Percentiles rank a stretch among this genome's conserved stretches.
phyloP scores from a whole-genome alignment of 2,888 invertebrate genomes.

The Tetragonula carbonaria region DNA sequence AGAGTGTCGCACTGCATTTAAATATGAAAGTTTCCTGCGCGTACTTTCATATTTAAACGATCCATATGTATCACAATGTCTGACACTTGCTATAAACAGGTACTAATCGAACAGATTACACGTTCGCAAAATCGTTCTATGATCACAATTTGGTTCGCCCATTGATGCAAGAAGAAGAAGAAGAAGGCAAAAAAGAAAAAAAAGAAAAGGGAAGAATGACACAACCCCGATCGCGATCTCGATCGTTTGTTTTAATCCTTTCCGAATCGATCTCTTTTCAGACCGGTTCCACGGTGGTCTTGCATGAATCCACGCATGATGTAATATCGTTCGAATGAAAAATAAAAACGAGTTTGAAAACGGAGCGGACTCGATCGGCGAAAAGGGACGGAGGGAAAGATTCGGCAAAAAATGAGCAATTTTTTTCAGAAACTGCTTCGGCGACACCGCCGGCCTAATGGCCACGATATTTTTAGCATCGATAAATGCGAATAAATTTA shows the following conservation, averaged over 20 bases:
- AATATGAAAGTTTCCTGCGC: background rate
- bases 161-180: background rate
- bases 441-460: background rate
- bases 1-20: background rate
- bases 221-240: slow-evolving; percentile 37
- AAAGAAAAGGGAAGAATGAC: slow-evolving; percentile 12
- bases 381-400: background rate
- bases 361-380: slow-evolving; percentile 23
- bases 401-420: background rate
- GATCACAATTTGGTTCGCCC: no score
- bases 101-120: background rate
- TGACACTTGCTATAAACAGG: background rate
- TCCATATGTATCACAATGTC: background rate
- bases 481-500: background rate
- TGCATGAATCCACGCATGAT: slow-evolving; percentile 62
- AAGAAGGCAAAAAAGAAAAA: background rate
- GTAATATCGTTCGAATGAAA: slow-evolving; percentile 62
- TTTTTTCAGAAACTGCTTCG: background rate
- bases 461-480: background rate
- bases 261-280: slow-evolving; percentile 63
- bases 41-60: background rate
- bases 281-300: slow-evolving; percentile 67
- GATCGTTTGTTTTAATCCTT: slow-evolving; percentile 44
- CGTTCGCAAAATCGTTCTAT: background rate
- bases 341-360: slow-evolving; percentile 53